Percentiles rank a stretch among this genome's conserved stretches.
Conservation (phyloP, 1,140 invertebrate species). For the Plodia interpunctella region DNA sequence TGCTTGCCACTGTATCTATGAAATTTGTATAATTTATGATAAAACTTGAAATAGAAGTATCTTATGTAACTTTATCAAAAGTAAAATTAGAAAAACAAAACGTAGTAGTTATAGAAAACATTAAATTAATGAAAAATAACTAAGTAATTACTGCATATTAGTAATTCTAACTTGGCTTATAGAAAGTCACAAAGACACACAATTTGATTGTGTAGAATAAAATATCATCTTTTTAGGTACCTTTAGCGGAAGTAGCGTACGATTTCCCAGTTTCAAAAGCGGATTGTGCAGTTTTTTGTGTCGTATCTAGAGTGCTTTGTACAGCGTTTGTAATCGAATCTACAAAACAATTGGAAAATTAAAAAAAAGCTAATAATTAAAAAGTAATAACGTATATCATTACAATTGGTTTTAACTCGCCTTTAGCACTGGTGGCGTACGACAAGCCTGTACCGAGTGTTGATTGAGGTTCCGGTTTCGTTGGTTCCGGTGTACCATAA, state of each 20-base stretch:
- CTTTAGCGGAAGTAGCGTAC: conserved; percentile 43
- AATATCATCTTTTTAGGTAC: conserved; percentile 21
- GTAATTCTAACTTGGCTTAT: too few species aligned
- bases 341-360: conserved; percentile 24
- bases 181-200: too few species aligned
- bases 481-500: conserved; percentile 29
- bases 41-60: too few species aligned
- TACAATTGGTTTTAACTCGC: background rate
- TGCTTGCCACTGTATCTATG: conserved; percentile 46
- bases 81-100: too few species aligned
- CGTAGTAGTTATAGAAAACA: too few species aligned
- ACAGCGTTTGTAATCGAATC: conserved; percentile 39
- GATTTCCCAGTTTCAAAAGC: conserved; percentile 37
- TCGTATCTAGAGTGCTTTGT: conserved; percentile 40
- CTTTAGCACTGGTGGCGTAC: conserved; percentile 29
- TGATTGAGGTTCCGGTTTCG: conserved; percentile 27
- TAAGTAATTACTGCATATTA: too few species aligned
- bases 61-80: too few species aligned
- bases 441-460: conserved; percentile 29
- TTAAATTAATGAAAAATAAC: too few species aligned
- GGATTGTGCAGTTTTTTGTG: conserved; percentile 38
- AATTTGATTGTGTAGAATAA: too few species aligned
- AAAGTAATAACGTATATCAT: too few species aligned
- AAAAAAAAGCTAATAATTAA: conserved; percentile 4
- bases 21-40: too few species aligned